Conservation (phyloP, 2,113 vertebrate genomes). For the Neogobius melanostomus region DNA sequence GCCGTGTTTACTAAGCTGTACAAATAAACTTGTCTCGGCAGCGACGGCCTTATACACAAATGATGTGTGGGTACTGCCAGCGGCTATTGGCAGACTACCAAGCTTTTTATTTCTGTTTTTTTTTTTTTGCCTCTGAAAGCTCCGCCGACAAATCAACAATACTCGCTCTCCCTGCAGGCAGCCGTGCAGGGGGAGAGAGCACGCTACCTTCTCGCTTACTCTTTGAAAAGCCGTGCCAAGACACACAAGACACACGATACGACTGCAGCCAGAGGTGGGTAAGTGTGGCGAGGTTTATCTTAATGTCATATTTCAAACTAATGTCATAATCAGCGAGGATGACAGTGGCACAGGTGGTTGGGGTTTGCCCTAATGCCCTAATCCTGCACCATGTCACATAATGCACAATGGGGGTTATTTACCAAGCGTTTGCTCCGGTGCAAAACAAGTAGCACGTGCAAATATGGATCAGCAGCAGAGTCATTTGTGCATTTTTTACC, state of each 20-base stretch:
- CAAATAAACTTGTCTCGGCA: constrained; percentile 44
- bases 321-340: too few species aligned
- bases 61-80: constrained; percentile 32
- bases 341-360: too few species aligned
- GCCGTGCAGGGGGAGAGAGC: not conserved
- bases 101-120: constrained; percentile 13
- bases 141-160: constrained; percentile 26
- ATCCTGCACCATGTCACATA: too few species aligned
- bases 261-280: not conserved
- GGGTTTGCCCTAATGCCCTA: too few species aligned
- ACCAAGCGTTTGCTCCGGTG: too few species aligned
- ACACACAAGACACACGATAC: not conserved
- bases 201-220: constrained; percentile 12
- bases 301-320: not conserved
- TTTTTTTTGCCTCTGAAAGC: constrained; percentile 24
- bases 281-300: not conserved
- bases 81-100: constrained; percentile 34
- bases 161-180: constrained; percentile 1
- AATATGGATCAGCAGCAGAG: too few species aligned
- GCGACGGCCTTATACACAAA: constrained; percentile 48
- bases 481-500: too few species aligned
- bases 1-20: constrained; percentile 27
- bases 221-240: not conserved
- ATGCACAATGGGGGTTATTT: too few species aligned
- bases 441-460: too few species aligned